Conservation (phyloP, 2,113 vertebrate species). For the Canis aureus region DNA sequence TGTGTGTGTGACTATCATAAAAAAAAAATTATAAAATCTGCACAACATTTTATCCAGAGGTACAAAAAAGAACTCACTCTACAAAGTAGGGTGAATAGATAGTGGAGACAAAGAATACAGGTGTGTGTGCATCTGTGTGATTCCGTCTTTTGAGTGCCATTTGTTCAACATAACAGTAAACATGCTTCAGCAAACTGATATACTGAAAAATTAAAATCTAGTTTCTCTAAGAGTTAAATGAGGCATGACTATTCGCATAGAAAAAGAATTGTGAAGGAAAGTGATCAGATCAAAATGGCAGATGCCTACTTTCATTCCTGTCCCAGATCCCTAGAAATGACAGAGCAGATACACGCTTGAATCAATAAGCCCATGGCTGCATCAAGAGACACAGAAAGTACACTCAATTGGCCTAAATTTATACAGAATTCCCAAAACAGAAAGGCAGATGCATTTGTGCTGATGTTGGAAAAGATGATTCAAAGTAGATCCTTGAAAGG, state of each 20-base stretch:
- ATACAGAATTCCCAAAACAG: slow-evolving; percentile 3
- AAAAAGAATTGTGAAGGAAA: not conserved
- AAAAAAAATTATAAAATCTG: not conserved
- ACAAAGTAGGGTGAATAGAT: not conserved
- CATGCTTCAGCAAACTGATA: slow-evolving; percentile 22
- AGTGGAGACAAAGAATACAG: not conserved
- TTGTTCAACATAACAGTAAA: not conserved
- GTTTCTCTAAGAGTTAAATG: slow-evolving; percentile 46
- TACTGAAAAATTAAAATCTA: slow-evolving; percentile 13
- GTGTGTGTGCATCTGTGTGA: not conserved
- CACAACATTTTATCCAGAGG: not conserved
- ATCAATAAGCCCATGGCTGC: not conserved
- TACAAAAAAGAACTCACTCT: not conserved
- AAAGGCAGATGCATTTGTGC: not conserved
- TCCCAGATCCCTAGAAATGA: slow-evolving; percentile 45
- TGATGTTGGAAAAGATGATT: not conserved
- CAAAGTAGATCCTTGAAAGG: not conserved
- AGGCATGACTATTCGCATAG: not conserved
- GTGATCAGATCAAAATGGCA: not conserved
- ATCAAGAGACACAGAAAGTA: not conserved
- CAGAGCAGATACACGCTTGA: not conserved
- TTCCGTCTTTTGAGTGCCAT: not conserved
- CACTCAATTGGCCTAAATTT: not conserved
- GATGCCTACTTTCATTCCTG: not conserved
- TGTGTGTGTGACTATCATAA: too few species aligned